Evolutionary conservation across 2,888 invertebrate genomes (phyloP), one percentile per base, ranked within the genome.

Genomic region (Apotomis betuletana): DNA sequence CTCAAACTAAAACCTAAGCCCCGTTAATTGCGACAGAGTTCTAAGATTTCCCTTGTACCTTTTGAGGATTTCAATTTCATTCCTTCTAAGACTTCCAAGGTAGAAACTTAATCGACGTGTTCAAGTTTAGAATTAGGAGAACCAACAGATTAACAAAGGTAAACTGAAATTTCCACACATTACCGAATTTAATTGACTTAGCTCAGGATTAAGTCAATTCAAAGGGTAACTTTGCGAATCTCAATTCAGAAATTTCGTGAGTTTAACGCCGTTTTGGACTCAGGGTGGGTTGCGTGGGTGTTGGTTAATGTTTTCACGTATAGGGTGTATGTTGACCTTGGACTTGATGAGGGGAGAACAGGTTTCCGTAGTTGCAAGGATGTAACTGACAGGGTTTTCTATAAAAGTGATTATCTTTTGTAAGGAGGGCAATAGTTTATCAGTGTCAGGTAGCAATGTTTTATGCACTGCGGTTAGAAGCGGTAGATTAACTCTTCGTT

Each of bases 181-280:
- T 58, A 44, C 55, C 55, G 5, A 15, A 8, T 41, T 15, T 55
- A 55, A 55, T 64, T 44, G 15, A 55, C 1, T 64, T 64, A 10
- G n/a, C 54, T 15, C 13, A 67, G 58, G 70, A 74, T 75, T 76
- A 74, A 68, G 73, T 72, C 59, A 64, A 74, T 73, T 74, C 36
- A 38, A 12, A 3, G 27, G 57, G 12, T 38, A 36, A 12, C 5
- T 2, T 4, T 57, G 4, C 0, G 38, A 12, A 57, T 36, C 12
- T 9, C 9, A 49, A 10, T 49, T 49, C 57, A 57, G 57, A n/a
- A 57, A 57, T 57, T 57, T 57, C 38, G 61, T 49, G 10, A 61
- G 12, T 49, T 38, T 63, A 63, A 52, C 36, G 13, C 49, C 27
- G 38, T 38, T 38, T 36, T 12, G 51, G 13, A 51, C 51, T n/a